Conservation (phyloP, 2,888 invertebrate genomes). For the Platycnemis pennipes region DNA sequence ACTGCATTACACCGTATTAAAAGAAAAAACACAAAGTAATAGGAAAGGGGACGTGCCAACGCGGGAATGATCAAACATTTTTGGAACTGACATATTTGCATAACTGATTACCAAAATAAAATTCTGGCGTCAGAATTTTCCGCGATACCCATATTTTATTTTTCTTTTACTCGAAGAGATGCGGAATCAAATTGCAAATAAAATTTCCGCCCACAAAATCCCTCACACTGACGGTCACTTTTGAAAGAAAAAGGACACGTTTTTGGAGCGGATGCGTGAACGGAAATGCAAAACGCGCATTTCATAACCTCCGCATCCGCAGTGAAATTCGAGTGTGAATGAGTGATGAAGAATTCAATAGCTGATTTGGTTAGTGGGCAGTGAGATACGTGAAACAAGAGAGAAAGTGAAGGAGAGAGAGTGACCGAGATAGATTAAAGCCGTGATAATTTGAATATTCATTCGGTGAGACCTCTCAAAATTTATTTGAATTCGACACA, state of each 20-base stretch:
- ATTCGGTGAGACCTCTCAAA: not conserved
- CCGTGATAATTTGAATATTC: slow-evolving; percentile 8
- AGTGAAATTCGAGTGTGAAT: not conserved
- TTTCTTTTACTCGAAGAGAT: not conserved
- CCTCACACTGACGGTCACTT: not conserved
- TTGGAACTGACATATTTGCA: not conserved
- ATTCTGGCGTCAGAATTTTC: not conserved
- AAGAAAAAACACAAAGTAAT: not conserved
- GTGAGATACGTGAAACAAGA: not conserved
- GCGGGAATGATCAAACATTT: not conserved
- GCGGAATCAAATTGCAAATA: not conserved
- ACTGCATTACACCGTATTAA: not conserved
- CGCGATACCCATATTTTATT: not conserved
- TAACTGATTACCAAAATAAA: not conserved
- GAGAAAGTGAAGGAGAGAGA: not conserved
- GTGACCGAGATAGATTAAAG: not conserved
- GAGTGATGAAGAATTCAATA: slow-evolving; percentile 18
- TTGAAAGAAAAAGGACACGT: slow-evolving; percentile 10
- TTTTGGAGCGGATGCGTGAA: not conserved
- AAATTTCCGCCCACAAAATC: not conserved
- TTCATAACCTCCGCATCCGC: not conserved
- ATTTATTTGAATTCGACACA: not conserved
- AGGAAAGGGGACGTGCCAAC: not conserved
- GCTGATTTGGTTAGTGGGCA: not conserved
- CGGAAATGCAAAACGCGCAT: not conserved